phyloP scores from a whole-genome alignment of 2,888 invertebrate species.

The Ectobius pallidus region DNA sequence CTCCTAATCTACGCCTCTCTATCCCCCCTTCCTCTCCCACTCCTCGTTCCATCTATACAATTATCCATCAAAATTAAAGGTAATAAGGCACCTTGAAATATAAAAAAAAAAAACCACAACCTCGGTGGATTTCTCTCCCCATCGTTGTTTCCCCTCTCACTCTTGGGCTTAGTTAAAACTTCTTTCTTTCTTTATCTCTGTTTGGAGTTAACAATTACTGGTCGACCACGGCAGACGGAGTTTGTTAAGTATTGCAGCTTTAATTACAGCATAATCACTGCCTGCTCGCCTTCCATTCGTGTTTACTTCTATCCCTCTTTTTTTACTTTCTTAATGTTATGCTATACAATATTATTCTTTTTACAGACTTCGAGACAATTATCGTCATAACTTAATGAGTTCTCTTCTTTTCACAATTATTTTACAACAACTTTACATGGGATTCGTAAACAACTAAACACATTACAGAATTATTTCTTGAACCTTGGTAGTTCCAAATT shows the following conservation, averaged over 20 bases:
- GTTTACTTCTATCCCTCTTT: no score
- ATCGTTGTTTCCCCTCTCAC: not conserved
- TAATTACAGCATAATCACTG: constrained; percentile 41
- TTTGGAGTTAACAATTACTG: constrained; percentile 40
- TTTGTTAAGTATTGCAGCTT: constrained; percentile 39
- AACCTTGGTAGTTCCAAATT: no score
- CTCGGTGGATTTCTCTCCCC: constrained; percentile 28
- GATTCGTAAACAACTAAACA: no score
- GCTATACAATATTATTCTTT: no score
- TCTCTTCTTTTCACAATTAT: no score
- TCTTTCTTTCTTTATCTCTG: constrained; percentile 9
- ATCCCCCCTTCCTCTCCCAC: constrained; percentile 15
- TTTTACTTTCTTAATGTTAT: no score
- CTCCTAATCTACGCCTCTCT: not conserved
- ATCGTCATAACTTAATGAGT: no score
- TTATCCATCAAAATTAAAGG: constrained; percentile 42
- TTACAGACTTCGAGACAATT: no score
- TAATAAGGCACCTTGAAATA: constrained; percentile 40
- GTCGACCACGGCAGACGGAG: constrained; percentile 8
- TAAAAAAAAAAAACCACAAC: constrained; percentile 36
- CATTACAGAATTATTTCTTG: no score
- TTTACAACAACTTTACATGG: no score
- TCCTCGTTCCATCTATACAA: constrained; percentile 32
- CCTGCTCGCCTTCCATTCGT: no score
- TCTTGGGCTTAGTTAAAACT: not conserved